Evolutionary conservation across 2,113 vertebrate species (phyloP).

Genomic region (Brachypodius melanocephalos): DNA sequence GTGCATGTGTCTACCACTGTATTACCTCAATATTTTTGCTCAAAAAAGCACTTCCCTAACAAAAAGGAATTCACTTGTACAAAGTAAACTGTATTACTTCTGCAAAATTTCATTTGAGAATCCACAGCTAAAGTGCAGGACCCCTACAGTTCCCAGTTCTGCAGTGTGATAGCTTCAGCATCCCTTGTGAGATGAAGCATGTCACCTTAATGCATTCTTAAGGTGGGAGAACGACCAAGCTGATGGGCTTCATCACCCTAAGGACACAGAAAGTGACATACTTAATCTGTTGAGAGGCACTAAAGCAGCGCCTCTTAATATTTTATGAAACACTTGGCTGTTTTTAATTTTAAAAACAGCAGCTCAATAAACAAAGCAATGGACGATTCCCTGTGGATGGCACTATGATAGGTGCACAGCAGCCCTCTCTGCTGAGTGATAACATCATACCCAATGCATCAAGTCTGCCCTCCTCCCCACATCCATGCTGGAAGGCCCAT

Average conservation of each 20-base stretch:
- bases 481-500: neutral
- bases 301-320: constrained; percentile 38
- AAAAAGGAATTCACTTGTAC: constrained; percentile 35
- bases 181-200: constrained; percentile 40
- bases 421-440: neutral
- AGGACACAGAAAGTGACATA: constrained; percentile 16
- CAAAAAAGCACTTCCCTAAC: neutral
- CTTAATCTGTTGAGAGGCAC: constrained; percentile 45
- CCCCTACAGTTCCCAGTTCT: constrained; percentile 37
- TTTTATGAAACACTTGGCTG: constrained; percentile 34
- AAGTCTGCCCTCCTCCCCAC: neutral
- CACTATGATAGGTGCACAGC: neutral
- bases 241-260: constrained; percentile 34
- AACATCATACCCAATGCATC: neutral
- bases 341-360: constrained; percentile 48
- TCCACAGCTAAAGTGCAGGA: constrained; percentile 26
- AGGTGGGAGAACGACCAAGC: constrained; percentile 26
- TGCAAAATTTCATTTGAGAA: constrained; percentile 55
- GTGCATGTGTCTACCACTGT: neutral
- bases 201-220: constrained; percentile 47
- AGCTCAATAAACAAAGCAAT: constrained; percentile 5
- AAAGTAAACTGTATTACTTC: constrained; percentile 27
- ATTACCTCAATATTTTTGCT: constrained; percentile 34
- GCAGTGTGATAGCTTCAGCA: constrained; percentile 22
- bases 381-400: neutral